phyloP scores from a whole-genome alignment of 2,113 vertebrate genomes.

The Hoplias malabaricus region DNA sequence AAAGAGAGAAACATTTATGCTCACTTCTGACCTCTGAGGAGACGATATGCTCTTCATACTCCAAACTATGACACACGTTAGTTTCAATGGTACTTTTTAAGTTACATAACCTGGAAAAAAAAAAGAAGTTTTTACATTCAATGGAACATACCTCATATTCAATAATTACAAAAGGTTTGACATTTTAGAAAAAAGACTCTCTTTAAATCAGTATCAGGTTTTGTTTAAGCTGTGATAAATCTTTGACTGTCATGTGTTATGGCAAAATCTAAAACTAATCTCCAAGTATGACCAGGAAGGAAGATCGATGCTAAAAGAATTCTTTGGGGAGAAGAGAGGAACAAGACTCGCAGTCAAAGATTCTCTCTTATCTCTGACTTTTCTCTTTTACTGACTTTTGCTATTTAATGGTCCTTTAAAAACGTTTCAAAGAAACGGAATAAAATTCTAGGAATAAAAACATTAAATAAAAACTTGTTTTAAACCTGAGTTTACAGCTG shows the following conservation, averaged over 20 bases:
- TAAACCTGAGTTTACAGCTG: background rate
- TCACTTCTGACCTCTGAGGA: conserved; percentile 67
- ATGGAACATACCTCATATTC: background rate
- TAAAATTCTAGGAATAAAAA: background rate
- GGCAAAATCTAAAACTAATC: too few relatives aligned
- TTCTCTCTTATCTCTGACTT: too few relatives aligned
- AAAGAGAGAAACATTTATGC: background rate
- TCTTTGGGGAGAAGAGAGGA: too few relatives aligned
- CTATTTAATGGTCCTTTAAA: too few relatives aligned
- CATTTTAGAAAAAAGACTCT: background rate
- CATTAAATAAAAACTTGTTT: background rate
- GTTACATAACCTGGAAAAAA: conserved; percentile 57
- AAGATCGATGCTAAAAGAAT: too few relatives aligned
- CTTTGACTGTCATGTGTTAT: too few relatives aligned
- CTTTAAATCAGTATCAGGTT: background rate
- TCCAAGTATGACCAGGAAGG: too few relatives aligned
- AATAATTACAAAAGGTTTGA: background rate
- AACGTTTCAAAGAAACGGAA: too few relatives aligned
- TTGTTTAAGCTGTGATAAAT: too few relatives aligned
- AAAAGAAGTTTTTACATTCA: background rate
- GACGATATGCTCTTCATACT: conserved; percentile 69
- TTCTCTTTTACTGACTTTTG: background rate
- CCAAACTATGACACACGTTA: conserved; percentile 52
- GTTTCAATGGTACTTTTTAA: conserved; percentile 62
- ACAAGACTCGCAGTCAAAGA: too few relatives aligned